Conservation (phyloP, 2,113 vertebrate genomes). For the Eclectus roratus region DNA sequence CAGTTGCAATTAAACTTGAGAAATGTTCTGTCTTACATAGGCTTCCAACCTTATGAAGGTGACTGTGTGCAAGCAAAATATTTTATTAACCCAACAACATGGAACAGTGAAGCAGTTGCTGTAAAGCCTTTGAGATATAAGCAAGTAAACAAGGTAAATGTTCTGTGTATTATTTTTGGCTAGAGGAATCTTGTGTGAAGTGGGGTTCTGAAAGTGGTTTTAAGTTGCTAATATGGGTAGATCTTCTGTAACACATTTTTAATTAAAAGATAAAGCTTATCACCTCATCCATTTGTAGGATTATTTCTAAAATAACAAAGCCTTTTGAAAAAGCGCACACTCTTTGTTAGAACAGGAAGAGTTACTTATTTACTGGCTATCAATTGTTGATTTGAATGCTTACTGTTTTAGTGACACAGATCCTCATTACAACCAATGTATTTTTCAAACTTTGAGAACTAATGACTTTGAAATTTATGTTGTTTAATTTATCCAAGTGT, state of each 20-base stretch:
- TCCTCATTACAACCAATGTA: not conserved
- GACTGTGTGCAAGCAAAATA: conserved; percentile 94
- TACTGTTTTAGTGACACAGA: not conserved
- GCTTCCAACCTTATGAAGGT: conserved; percentile 86
- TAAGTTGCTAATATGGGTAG: not conserved
- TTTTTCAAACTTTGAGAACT: not conserved
- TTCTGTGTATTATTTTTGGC: not conserved
- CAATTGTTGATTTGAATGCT: not conserved
- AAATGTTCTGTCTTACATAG: conserved; percentile 59
- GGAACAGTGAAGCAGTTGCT: conserved; percentile 82
- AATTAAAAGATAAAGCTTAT: not conserved
- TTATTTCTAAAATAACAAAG: not conserved
- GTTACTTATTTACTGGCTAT: not conserved
- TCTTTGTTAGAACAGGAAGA: not conserved
- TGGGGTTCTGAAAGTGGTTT: not conserved
- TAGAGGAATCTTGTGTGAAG: not conserved
- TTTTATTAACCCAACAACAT: conserved; percentile 77
- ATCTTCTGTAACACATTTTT: not conserved
- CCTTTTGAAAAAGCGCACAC: not conserved
- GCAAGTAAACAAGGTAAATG: conserved; percentile 81
- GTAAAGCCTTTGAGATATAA: conserved; percentile 89
- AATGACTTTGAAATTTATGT: not conserved
- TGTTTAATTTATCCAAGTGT: not conserved
- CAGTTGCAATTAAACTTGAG: not conserved
- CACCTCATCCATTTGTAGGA: not conserved